Evolutionary conservation across 2,797 vertebrate species (phyloP), one percentile per base, ranked within the genome.

Genomic region (Karalla daura): DNA sequence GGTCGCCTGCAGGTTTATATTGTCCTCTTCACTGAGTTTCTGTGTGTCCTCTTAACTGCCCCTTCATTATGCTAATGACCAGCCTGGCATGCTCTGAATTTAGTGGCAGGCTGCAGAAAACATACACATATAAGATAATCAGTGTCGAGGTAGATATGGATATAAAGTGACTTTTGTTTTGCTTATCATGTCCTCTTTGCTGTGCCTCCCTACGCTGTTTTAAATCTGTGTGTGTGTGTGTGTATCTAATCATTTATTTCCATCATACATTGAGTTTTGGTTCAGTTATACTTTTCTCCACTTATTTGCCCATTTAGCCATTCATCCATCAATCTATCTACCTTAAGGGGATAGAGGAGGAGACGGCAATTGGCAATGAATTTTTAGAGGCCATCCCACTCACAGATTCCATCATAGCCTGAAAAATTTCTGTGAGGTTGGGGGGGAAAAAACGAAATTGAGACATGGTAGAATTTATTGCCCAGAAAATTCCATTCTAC

Each of bases 401-500:
- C 93, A 94, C 94, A 95, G 93, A 94, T 96, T 95, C 95, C 95
- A 94, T 91, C 92, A 94, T 90, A 93, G 94, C 91, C 93, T 93
- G 93, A 93, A 93, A 94, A 95, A 96, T 96, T n/a, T 96, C 94
- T 91, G 90, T 89, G 86, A 94, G 84, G 75, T 80, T 54, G 68
- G 83, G 90, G 87, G 13, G 33, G 35, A 51, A 92, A 80, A 84
- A 84, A 89, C 86, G 81, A 94, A 93, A 93, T 95, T 94, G 94
- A 95, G 94, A 95, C 94, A 95, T 95, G 94, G 94, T 96, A 96
- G 96, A 99, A 98, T 99, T 98, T 99, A 98, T 99, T 97, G 96
- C 95, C 96, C 96, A 97, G 96, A 99, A 99, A 98, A 98, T 98
- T 97, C 96, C 96, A 98, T 98, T 98, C 96, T 98, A 97, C 97